A percentile compares a stretch with the other conserved stretches of the same genome.
Evolutionary conservation across 1,140 invertebrate species (phyloP).

Genomic region (Stratiolaelaps scimitus): DNA sequence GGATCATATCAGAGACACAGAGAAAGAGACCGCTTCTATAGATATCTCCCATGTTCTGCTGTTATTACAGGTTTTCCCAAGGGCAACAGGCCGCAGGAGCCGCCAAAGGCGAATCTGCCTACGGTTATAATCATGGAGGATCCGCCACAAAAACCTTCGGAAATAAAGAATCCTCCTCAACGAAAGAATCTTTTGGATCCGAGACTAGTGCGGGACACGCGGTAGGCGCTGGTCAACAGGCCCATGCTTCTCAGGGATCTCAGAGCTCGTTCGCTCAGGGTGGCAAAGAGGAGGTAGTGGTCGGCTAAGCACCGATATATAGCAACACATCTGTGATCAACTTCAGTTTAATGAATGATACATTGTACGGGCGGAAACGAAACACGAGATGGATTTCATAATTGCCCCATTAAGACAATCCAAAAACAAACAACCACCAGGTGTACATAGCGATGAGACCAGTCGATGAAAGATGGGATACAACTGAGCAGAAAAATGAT

Average conservation of each 20-base stretch:
- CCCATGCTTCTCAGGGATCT: constrained; percentile 16
- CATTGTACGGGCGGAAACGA: too few relatives aligned
- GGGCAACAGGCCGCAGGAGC: constrained; percentile 17
- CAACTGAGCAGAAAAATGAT: too few relatives aligned
- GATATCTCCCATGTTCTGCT: background rate
- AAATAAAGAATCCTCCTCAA: background rate
- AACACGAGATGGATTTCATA: too few relatives aligned
- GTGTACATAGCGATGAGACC: too few relatives aligned
- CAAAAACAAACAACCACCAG: too few relatives aligned
- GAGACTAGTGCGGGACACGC: constrained; percentile 16
- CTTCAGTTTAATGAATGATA: too few relatives aligned
- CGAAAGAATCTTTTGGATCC: constrained; percentile 28
- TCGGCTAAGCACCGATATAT: background rate
- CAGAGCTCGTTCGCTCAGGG: constrained; percentile 16
- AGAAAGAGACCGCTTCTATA: background rate
- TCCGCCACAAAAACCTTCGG: constrained; percentile 21
- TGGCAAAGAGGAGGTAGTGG: background rate
- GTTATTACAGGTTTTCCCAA: constrained; percentile 19
- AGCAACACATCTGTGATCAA: constrained; percentile 15
- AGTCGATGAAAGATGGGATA: too few relatives aligned
- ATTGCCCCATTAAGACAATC: too few relatives aligned
- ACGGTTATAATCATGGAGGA: constrained; percentile 21
- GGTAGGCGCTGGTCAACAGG: background rate
- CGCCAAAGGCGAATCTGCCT: constrained; percentile 9
- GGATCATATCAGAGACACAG: background rate